Conservation (phyloP, 2,113 vertebrate genomes). For the Piprites chloris region DNA sequence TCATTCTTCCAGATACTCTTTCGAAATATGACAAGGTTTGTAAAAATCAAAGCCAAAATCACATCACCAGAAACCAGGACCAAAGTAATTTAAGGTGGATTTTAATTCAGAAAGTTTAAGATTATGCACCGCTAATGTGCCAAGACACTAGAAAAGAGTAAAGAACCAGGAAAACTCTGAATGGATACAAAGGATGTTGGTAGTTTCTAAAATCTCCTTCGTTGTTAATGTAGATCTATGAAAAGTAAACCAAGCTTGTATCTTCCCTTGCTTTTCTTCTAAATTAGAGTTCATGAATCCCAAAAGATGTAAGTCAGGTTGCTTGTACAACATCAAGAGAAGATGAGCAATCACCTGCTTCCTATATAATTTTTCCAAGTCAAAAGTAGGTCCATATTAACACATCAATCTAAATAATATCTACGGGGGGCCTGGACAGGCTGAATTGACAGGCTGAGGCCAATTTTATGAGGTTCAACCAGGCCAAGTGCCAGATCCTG, state of each 20-base stretch:
- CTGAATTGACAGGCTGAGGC: neutral
- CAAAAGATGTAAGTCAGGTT: neutral
- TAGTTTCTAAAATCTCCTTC: neutral
- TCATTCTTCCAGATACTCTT: neutral
- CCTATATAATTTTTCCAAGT: neutral
- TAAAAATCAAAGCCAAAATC: neutral
- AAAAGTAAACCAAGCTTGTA: neutral
- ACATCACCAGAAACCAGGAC: neutral
- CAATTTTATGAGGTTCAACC: neutral
- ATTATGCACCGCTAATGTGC: fast-evolving
- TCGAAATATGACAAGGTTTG: neutral
- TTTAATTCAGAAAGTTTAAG: neutral
- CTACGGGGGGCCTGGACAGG: neutral
- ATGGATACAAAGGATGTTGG: neutral
- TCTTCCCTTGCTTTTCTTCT: neutral
- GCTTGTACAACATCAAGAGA: neutral
- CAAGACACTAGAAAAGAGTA: neutral
- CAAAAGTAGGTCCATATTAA: neutral
- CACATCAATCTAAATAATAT: neutral
- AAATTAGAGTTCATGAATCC: neutral
- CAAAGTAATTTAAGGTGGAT: neutral
- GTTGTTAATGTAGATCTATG: neutral
- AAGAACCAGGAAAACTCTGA: neutral
- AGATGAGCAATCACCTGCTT: neutral
- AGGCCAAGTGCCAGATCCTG: neutral